Percentiles rank a stretch among this genome's conserved stretches.
These are phyloP conservation scores for Sialis fuliginosa DNA, from an alignment of 2,888 invertebrate genomes.

Conservation along the genomic window DNA sequence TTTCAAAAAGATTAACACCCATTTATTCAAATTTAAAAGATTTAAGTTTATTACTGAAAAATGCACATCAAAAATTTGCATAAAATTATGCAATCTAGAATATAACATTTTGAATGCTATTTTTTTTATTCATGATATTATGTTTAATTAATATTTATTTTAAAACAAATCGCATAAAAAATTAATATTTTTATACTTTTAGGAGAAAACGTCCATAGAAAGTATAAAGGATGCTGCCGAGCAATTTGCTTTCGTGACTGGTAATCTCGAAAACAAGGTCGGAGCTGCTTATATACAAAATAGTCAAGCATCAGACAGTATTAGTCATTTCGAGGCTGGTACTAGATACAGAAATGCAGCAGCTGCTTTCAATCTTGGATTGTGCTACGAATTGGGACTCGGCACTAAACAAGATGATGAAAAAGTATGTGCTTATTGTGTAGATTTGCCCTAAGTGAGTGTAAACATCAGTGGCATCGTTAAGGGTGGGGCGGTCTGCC, in stretches of 20 bases:
- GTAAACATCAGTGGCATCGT: too few relatives aligned
- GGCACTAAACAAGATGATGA: slow-evolving; percentile 39
- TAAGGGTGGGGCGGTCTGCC: too few relatives aligned
- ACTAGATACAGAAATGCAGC: slow-evolving; percentile 38
- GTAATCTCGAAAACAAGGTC: slow-evolving; percentile 39
- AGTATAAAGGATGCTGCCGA: slow-evolving; percentile 17
- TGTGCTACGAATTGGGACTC: slow-evolving; percentile 49
- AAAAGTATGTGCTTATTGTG: slow-evolving; percentile 29
- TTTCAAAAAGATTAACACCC: too few relatives aligned
- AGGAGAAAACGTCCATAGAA: background rate
- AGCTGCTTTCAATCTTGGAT: slow-evolving; percentile 47
- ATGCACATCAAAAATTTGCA: too few relatives aligned
- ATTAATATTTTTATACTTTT: background rate
- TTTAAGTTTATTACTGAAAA: too few relatives aligned
- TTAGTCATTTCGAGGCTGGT: slow-evolving; percentile 34
- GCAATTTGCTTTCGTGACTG: slow-evolving; percentile 32
- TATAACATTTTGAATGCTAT: too few relatives aligned
- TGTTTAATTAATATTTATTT: background rate
- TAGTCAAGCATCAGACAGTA: slow-evolving; percentile 34
- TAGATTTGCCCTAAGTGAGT: too few relatives aligned
- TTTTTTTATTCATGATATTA: background rate
- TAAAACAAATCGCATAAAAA: background rate
- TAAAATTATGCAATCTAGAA: too few relatives aligned
- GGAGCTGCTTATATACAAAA: slow-evolving; percentile 40
- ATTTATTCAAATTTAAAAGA: too few relatives aligned